Base-by-base conservation (phyloP, 2,797 vertebrate genomes). In the Nannoperca australis region DNA sequence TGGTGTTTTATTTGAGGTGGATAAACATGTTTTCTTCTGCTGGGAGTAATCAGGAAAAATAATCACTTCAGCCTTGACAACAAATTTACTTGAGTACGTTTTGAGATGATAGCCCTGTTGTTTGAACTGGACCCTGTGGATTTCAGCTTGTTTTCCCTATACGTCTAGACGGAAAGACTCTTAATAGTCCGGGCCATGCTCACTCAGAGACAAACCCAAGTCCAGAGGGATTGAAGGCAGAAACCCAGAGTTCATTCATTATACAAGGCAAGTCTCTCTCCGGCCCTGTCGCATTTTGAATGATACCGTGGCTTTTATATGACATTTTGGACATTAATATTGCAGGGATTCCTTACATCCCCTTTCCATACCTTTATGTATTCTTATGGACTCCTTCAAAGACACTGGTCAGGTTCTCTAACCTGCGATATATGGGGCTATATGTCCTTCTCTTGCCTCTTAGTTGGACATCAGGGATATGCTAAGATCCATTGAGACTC, bases 301-400 rank as follows among this genome's bases (percentile, higher is more conserved):
- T 74, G 85, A 88, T 83, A 82, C 81, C 1, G 1, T 80, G 79
- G 88, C 88, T 92, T 93, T 90, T 81, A 85, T 77, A 22, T 93
- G 93, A 93, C 93, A 94, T 94, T 94, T 93, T 89, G 90, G 92
- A 93, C 92, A 93, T 93, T 91, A 91, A 93, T 92, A 93, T 93
- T 91, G 88, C 85, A 92, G 85, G 69, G 90, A 94, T 91, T 90
- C 73, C 83, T 84, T 79, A 85, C 82, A 90, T 90, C 88, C 76
- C 40, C 32, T 61, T 71, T 70, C 70, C 70, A 70, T 71, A 82
- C 72, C 84, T 54, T 83, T 73, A 70, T 71, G 80, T 87, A 78
- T 87, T 92, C 75, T 72, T 51, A 76, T 63, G 22, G 75, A 79
- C 77, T 86, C 34, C 81, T 84, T 92, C 77, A 91, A 88, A 92